Conservation (phyloP, 2,888 invertebrate genomes). For the Carcina quercana region DNA sequence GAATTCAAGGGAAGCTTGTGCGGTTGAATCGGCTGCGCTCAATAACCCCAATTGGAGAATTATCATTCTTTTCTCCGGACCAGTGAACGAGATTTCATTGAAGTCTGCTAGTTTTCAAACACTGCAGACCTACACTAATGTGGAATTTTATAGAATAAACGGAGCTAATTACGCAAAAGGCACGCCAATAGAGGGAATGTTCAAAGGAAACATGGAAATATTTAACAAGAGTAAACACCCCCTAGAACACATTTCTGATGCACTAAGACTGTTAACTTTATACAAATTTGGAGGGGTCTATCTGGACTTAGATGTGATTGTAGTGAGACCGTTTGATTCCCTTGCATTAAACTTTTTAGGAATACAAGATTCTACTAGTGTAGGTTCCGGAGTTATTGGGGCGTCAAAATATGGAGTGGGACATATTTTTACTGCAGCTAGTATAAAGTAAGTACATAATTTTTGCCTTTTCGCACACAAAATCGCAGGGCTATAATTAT, state of each 20-base stretch:
- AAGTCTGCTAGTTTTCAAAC: not conserved
- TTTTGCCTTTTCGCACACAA: too few species aligned
- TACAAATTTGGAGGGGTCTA: slow-evolving; percentile 78
- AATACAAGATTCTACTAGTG: not conserved
- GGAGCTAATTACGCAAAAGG: slow-evolving; percentile 60
- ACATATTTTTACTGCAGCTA: too few species aligned
- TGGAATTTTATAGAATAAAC: slow-evolving; percentile 19
- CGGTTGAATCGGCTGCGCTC: slow-evolving; percentile 3
- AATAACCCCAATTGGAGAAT: slow-evolving; percentile 3
- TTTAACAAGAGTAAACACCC: slow-evolving; percentile 74
- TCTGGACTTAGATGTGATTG: slow-evolving; percentile 4
- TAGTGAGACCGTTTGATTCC: not conserved
- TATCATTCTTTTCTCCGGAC: slow-evolving; percentile 2
- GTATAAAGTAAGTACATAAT: too few species aligned
- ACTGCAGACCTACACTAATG: not conserved
- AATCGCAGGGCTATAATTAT: too few species aligned
- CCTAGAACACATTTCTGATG: slow-evolving; percentile 75
- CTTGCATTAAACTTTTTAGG: slow-evolving; percentile 1
- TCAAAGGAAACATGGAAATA: slow-evolving; percentile 23
- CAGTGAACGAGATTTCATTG: not conserved
- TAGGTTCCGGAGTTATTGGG: too few species aligned
- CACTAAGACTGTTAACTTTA: slow-evolving; percentile 75
- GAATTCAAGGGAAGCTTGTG: slow-evolving; percentile 1
- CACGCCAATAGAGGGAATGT: slow-evolving; percentile 73
- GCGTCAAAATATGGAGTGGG: too few species aligned